phyloP scores from a whole-genome alignment of 2,113 vertebrate species.

The Corythornis cristatus region DNA sequence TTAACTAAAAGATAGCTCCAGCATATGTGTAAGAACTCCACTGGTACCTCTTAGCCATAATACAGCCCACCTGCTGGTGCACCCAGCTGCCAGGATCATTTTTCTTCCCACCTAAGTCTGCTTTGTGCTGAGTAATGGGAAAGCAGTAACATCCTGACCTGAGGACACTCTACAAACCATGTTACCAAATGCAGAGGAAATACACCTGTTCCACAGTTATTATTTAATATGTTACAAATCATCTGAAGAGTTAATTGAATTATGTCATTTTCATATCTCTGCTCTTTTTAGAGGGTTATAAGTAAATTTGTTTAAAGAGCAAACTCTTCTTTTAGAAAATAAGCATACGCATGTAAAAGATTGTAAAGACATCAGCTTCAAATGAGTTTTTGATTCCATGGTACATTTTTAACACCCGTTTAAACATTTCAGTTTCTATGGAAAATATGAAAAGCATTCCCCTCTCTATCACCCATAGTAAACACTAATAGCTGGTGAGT shows the following conservation, averaged over 20 bases:
- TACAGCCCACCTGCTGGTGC: background rate
- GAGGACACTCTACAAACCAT: background rate
- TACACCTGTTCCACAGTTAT: fast-evolving
- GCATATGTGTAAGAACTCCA: fast-evolving
- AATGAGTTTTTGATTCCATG: background rate
- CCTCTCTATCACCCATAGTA: background rate
- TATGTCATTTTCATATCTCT: background rate
- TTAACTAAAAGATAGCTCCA: background rate
- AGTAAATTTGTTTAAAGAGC: background rate
- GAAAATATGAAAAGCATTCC: background rate
- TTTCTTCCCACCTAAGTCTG: background rate
- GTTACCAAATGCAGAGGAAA: background rate
- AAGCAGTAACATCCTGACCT: fast-evolving
- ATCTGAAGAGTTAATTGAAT: background rate
- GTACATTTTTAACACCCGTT: background rate
- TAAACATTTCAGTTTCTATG: background rate
- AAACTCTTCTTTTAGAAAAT: background rate
- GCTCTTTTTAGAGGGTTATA: background rate
- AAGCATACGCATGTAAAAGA: background rate
- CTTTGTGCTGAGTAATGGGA: background rate
- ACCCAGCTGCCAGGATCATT: background rate
- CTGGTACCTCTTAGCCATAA: background rate
- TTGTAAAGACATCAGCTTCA: background rate
- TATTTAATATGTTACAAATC: background rate
- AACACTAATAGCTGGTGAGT: background rate